Evolutionary conservation across 1,140 invertebrate genomes (phyloP), one percentile per base, ranked within the genome.

Genomic region (Meloidogyne chitwoodi): DNA sequence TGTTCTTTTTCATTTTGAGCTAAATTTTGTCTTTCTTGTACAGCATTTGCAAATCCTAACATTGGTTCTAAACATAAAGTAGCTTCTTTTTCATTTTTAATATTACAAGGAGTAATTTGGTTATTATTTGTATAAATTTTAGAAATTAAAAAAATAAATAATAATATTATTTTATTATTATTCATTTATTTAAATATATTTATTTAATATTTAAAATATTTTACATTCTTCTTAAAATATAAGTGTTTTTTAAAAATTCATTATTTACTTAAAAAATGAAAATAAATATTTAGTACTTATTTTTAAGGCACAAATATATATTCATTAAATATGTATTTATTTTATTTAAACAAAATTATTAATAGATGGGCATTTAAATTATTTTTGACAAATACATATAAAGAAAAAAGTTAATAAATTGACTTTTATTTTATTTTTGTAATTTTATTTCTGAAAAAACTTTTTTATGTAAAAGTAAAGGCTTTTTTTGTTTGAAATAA

Each of bases 1-100:
- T 56, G 29, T 65, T 41, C 48, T 1, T 48, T 0, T 27, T 65
- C 41, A 3, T 64, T 31, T 41, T 26, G 22, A 22, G 10, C 68
- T 16, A 61, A 34, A 34, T 41, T 64, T 38, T 64, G 29, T 48
- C 34, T 29, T 29, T 63, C 38, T 73, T 73, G 70, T n/a, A 73
- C 31, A 34, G 24, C 70, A 62, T 73, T 73, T 56, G 70, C 70
- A 62, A 63, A 73, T 12, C 44, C 22, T 1, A 73, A 62, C 70
- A 73, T 73, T 31, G 70, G 70, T 34, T 73, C 48, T 56, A 56
- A 56, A 56, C 48, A 56, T 56, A 8, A n/a, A 56, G 48, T 56
- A n/a, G 48, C 48, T 56, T n/a, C 19, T 56, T 56, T 56, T 56
- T 56, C 48, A 56, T 56, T 56, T 56, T 56, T 56, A 1, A 0